These are phyloP conservation scores for Eupithecia vulgata DNA, from an alignment of 2,888 invertebrate genomes.

Conservation along the genomic window DNA sequence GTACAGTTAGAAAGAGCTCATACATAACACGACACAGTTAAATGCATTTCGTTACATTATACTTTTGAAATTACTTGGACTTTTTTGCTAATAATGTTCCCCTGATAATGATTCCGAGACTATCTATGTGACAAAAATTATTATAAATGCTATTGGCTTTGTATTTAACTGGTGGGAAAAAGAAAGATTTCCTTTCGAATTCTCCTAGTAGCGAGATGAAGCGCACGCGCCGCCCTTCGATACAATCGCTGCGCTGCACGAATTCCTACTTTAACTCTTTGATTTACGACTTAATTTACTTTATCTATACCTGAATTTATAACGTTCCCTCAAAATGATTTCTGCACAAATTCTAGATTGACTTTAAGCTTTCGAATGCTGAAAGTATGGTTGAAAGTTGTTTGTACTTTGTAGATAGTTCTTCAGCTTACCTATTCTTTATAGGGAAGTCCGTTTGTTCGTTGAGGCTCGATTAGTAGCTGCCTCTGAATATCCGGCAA, in stretches of 20 bases:
- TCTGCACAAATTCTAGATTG: conserved; percentile 11
- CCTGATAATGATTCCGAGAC: too few species aligned
- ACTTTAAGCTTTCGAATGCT: not conserved
- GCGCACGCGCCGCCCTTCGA: conserved; percentile 50
- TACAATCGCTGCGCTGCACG: conserved; percentile 47
- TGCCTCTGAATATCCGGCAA: conserved; percentile 37
- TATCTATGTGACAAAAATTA: too few species aligned
- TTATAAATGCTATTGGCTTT: not conserved
- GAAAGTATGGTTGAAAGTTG: conserved; percentile 20
- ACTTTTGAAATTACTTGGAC: too few species aligned
- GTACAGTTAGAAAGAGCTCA: too few species aligned
- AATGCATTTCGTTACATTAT: too few species aligned
- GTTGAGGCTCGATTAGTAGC: conserved; percentile 18
- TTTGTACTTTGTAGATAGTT: not conserved
- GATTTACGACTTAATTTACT: conserved; percentile 53
- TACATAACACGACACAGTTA: too few species aligned
- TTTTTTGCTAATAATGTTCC: too few species aligned
- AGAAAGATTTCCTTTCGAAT: conserved; percentile 17
- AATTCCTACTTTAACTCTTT: conserved; percentile 49
- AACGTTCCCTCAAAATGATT: conserved; percentile 41
- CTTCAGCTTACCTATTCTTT: not conserved
- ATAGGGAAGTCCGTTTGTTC: conserved; percentile 4
- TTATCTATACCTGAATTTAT: conserved; percentile 42
- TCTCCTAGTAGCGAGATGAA: conserved; percentile 34
- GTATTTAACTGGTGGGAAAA: not conserved